These are phyloP conservation scores for Brassicogethes aeneus DNA, from an alignment of 2,888 invertebrate species.

Conservation along the genomic window DNA sequence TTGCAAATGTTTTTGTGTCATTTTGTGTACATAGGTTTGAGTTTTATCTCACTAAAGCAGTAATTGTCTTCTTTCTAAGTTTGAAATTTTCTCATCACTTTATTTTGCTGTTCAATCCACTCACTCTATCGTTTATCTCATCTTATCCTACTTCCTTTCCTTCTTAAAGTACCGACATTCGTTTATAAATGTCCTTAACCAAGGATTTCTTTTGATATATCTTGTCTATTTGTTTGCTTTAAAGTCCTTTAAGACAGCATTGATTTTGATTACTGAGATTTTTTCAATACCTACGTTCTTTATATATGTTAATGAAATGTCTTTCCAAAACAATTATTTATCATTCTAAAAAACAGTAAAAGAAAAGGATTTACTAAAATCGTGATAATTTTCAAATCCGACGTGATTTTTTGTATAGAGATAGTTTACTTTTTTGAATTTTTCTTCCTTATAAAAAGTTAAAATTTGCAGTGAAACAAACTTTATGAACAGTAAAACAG, in stretches of 20 bases:
- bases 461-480: no score
- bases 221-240: conserved; percentile 35
- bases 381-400: no score
- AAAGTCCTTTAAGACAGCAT: conserved; percentile 27
- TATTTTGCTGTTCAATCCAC: conserved; percentile 37
- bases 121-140: conserved; percentile 37
- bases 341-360: no score
- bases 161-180: conserved; percentile 34
- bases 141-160: conserved; percentile 34
- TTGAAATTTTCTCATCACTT: conserved; percentile 38
- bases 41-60: conserved; percentile 28
- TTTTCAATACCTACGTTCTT: conserved; percentile 11
- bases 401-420: no score
- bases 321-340: no score
- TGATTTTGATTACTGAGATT: conserved; percentile 28
- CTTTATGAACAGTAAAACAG: no score
- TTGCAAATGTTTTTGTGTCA: background rate
- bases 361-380: no score
- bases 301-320: background rate
- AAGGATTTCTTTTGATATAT: conserved; percentile 35
- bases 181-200: conserved; percentile 33
- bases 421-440: no score
- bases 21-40: background rate
- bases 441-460: no score
- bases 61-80: conserved; percentile 34